phyloP scores from a whole-genome alignment of 2,797 vertebrate genomes.

The Typhlichthys subterraneus region DNA sequence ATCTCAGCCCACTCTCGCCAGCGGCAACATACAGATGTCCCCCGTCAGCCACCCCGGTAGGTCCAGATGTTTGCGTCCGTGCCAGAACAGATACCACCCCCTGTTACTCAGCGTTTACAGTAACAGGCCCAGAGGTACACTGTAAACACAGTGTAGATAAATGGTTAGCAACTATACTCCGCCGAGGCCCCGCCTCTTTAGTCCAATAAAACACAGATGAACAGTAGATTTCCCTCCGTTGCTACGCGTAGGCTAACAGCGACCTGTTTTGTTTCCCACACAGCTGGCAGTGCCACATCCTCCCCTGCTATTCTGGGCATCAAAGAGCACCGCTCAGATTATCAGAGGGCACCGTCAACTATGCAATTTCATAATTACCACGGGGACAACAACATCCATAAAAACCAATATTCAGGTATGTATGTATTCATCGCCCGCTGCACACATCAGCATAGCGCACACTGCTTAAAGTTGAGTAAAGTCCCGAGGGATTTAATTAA shows the following conservation, averaged over 20 bases:
- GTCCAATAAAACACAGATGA: constrained; percentile 29
- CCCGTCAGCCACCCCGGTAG: constrained; percentile 92
- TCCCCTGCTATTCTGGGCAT: constrained; percentile 93
- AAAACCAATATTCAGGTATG: constrained; percentile 92
- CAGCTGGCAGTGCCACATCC: constrained; percentile 94
- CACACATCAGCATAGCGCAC: constrained; percentile 19
- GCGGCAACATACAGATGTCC: constrained; percentile 90
- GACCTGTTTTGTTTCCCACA: constrained; percentile 27
- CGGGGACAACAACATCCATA: constrained; percentile 86
- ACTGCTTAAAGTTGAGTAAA: constrained; percentile 1
- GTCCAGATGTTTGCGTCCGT: constrained; percentile 34
- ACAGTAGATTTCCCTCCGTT: too few species aligned
- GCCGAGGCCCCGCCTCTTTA: too few species aligned
- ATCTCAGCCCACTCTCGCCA: constrained; percentile 91
- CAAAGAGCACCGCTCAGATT: constrained; percentile 90
- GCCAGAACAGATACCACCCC: constrained; percentile 2
- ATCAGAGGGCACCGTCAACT: constrained; percentile 89
- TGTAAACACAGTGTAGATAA: too few species aligned
- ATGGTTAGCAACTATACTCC: too few species aligned
- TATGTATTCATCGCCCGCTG: constrained; percentile 6
- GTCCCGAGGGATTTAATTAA: constrained; percentile 17
- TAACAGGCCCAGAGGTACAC: too few species aligned
- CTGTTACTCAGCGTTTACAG: not conserved
- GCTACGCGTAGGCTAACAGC: constrained; percentile 6
- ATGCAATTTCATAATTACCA: constrained; percentile 97